Conservation (phyloP, 2,113 vertebrate genomes). For the Gymnogyps californianus region DNA sequence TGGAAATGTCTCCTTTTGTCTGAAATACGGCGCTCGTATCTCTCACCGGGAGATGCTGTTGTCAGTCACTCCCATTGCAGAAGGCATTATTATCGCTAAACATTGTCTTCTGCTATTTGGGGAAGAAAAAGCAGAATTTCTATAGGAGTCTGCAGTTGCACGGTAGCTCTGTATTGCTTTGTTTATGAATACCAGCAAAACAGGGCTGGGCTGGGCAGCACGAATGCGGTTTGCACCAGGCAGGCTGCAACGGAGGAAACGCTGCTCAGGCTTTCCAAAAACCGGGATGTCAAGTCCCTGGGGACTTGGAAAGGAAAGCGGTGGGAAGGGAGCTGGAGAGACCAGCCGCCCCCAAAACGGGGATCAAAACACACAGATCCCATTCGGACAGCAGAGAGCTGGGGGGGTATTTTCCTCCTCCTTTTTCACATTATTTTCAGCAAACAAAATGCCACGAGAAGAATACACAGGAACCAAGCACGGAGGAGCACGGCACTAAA, state of each 20-base stretch:
- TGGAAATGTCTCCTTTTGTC: slow-evolving; percentile 1
- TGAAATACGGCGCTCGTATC: accelerated
- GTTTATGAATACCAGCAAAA: background rate
- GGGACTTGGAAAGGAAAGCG: background rate
- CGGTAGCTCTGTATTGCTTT: background rate
- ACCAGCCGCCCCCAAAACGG: accelerated
- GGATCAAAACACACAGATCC: background rate
- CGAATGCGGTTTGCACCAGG: background rate
- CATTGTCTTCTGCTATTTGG: background rate
- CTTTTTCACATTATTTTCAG: background rate
- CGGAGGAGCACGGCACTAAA: background rate
- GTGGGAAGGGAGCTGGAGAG: background rate
- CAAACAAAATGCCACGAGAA: background rate
- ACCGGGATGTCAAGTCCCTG: accelerated
- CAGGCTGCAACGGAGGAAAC: accelerated
- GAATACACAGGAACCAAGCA: accelerated
- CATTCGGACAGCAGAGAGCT: background rate
- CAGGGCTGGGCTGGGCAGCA: accelerated
- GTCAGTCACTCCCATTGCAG: background rate
- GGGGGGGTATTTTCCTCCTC: background rate
- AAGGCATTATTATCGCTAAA: background rate
- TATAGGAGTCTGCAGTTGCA: background rate
- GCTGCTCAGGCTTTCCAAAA: background rate
- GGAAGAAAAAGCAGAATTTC: background rate
- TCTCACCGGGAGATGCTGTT: background rate